Conservation (phyloP, 2,113 vertebrate genomes). For the Narcine bancroftii region DNA sequence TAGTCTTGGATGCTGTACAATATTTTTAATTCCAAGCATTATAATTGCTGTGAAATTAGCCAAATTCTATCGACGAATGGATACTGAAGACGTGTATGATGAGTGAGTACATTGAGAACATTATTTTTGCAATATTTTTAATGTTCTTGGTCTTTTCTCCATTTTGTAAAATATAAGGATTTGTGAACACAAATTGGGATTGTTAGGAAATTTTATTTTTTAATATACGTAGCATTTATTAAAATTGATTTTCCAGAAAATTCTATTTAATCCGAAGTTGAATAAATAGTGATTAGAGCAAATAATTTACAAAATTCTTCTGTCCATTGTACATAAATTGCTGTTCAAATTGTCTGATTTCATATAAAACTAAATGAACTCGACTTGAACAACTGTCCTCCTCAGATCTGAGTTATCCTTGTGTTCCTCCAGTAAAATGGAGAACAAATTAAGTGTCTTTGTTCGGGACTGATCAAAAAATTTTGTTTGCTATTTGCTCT, state of each 20-base stretch:
- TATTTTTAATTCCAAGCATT: constrained; percentile 78
- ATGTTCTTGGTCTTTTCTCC: background rate
- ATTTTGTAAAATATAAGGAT: constrained; percentile 4
- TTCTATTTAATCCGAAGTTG: background rate
- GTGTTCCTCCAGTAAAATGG: background rate
- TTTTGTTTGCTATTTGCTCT: background rate
- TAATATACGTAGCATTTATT: background rate
- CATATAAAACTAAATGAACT: background rate
- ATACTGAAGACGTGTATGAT: constrained; percentile 93
- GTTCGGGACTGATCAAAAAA: background rate
- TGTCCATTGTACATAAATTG: background rate
- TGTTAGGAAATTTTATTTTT: background rate
- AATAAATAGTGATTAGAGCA: background rate
- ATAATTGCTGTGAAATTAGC: constrained; percentile 83
- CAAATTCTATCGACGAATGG: constrained; percentile 92
- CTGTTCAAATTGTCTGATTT: background rate
- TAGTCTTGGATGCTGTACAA: constrained; percentile 74
- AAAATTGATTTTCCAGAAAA: background rate
- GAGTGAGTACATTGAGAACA: constrained; percentile 65
- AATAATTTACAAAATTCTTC: background rate
- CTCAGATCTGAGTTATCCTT: background rate
- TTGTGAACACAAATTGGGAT: background rate
- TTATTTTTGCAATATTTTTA: background rate
- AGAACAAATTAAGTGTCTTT: background rate
- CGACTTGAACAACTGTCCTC: background rate